Base-by-base conservation (phyloP, 1,140 invertebrate genomes). In the Zaprionus capensis region DNA sequence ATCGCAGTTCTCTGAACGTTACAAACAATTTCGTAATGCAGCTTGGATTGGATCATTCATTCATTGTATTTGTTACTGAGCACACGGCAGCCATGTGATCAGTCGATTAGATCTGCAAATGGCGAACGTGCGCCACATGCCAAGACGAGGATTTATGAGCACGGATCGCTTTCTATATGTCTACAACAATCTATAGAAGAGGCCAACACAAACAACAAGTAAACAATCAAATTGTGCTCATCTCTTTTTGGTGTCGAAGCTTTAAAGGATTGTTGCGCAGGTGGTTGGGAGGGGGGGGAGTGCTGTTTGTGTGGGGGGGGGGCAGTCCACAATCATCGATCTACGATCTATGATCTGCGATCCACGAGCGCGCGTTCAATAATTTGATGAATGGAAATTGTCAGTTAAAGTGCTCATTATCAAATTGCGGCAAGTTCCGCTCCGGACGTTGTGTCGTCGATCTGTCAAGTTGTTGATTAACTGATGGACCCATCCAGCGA, bases 391-490 rank as follows among this genome's bases (percentile, higher is more conserved):
- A 41, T 67, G 44, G 20, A 24, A 38, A 22, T 64, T 49, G 46
- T 65, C 28, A 20, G 22, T n/a, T 41, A 73, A 71, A 65, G 51
- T 53, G 75, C 70, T 80, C 56, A 77, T 80, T 80, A 75, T 80
- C 76, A 75, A 80, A 79, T 79, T 78, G 67, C 68, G 71, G 51
- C 44, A 65, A 71, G 68, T 71, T 71, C 73, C 73, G 55, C 6
- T 24, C 34, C 69, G 69, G 69, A 71, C 69, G 51, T 71, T 67
- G 63, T 66, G 53, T 31, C 5, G 38, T 28, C 61, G 41, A 58
- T 58, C 66, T n/a, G 22, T 22, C 53, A 44, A n/a, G 15, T 38
- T 22, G 22, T 55, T 31, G 15, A 34, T 9, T 28, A 51, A 31
- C 46, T 26, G 51, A 17, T 46, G 41, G 41, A 46, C 41, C 41